Percentiles rank a stretch among this genome's conserved stretches.
phyloP scores from a whole-genome alignment of 2,113 vertebrate genomes.

The Pan paniscus region DNA sequence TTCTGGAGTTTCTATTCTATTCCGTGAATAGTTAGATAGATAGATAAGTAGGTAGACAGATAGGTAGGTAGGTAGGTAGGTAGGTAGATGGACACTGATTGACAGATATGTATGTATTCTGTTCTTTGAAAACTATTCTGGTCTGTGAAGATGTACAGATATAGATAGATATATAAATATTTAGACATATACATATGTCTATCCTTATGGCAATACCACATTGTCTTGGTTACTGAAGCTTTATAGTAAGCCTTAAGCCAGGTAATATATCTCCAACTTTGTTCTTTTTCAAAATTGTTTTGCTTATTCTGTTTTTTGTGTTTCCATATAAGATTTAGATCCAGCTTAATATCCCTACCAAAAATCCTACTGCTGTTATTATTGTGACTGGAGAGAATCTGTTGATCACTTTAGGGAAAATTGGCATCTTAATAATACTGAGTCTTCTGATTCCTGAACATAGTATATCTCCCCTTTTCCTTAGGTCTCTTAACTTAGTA shows the following conservation, averaged over 20 bases:
- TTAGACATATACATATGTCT: not conserved
- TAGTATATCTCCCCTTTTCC: not conserved
- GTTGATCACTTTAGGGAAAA: not conserved
- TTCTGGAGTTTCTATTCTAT: not conserved
- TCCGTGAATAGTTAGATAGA: not conserved
- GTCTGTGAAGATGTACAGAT: not conserved
- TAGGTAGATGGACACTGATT: not conserved
- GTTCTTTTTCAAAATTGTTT: not conserved
- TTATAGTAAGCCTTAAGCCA: not conserved
- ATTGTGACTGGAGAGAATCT: not conserved
- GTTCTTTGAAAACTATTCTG: not conserved
- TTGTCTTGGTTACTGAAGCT: not conserved
- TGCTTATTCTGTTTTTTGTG: not conserved
- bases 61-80: not conserved
- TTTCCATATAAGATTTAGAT: not conserved
- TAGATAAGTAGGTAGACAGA: not conserved
- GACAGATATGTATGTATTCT: not conserved
- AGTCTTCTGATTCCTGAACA: not conserved
- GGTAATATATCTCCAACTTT: not conserved
- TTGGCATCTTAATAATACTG: not conserved
- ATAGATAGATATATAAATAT: not conserved
- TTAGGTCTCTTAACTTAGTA: not conserved
- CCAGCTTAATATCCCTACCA: not conserved
- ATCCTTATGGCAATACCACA: not conserved
- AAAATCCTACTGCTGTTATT: not conserved